Percentiles rank a stretch among this genome's conserved stretches.
phyloP scores from a whole-genome alignment of 2,113 vertebrate species.

The Lonchura striata region DNA sequence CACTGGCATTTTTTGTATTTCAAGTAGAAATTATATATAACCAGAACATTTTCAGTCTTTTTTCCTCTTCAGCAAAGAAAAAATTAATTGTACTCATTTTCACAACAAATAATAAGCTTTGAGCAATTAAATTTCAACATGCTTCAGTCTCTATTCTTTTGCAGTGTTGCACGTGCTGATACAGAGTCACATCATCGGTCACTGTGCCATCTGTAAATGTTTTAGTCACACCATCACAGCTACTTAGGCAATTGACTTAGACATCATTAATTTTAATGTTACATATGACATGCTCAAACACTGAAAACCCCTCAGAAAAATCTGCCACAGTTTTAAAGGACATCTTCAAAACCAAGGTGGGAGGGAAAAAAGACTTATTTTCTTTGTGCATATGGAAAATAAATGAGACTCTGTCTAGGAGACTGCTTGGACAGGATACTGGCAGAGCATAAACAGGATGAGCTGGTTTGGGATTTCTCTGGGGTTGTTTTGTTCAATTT shows the following conservation, averaged over 20 bases:
- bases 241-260: background rate
- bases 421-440: background rate
- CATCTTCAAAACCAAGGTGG: background rate
- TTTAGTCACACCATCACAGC: background rate
- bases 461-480: background rate
- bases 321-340: background rate
- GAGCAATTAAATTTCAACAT: background rate
- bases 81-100: background rate
- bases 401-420: background rate
- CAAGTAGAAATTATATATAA: background rate
- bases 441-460: background rate
- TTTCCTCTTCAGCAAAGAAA: background rate
- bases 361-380: background rate
- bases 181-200: background rate
- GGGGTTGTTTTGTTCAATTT: background rate
- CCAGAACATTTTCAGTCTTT: background rate
- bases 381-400: background rate
- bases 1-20: background rate
- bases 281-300: background rate
- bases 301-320: background rate
- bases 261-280: background rate
- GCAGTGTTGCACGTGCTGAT: background rate
- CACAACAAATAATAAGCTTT: background rate
- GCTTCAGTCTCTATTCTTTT: background rate
- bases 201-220: conserved; percentile 25